These are phyloP conservation scores for Melanerpes formicivorus DNA, from an alignment of 2,113 vertebrate species.

Conservation along the genomic window DNA sequence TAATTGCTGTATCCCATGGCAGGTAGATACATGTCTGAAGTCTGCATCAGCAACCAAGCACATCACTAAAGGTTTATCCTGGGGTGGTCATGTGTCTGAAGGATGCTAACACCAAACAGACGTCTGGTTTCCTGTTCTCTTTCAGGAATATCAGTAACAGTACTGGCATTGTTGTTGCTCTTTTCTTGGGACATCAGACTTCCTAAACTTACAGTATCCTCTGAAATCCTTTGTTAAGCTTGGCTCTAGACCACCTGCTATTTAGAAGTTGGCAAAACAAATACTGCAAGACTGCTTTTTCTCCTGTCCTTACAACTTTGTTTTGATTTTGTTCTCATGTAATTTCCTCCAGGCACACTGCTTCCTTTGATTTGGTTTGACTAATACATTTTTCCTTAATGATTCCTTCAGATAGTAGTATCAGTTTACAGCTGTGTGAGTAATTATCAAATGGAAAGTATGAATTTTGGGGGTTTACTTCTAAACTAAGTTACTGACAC, in stretches of 20 bases:
- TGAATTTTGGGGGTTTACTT: neutral
- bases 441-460: neutral
- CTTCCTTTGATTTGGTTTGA: slow-evolving; percentile 54
- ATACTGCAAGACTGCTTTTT: slow-evolving; percentile 20
- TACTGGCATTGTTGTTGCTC: neutral
- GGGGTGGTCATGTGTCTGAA: neutral
- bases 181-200: neutral
- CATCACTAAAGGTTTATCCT: neutral
- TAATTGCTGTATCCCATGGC: neutral
- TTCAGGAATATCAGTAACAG: neutral
- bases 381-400: neutral
- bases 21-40: neutral
- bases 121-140: neutral
- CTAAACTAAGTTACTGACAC: neutral
- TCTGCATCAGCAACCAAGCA: neutral
- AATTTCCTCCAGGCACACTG: slow-evolving; percentile 54
- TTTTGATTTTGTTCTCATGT: slow-evolving; percentile 57
- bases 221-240: slow-evolving; percentile 23
- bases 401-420: neutral
- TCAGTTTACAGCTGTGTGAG: slow-evolving; percentile 48
- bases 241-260: slow-evolving; percentile 26
- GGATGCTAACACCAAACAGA: neutral
- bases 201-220: slow-evolving; percentile 14
- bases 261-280: slow-evolving; percentile 49
- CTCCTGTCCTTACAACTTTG: slow-evolving; percentile 39